phyloP scores from a whole-genome alignment of 2,113 vertebrate genomes.

The Rhineura floridana region DNA sequence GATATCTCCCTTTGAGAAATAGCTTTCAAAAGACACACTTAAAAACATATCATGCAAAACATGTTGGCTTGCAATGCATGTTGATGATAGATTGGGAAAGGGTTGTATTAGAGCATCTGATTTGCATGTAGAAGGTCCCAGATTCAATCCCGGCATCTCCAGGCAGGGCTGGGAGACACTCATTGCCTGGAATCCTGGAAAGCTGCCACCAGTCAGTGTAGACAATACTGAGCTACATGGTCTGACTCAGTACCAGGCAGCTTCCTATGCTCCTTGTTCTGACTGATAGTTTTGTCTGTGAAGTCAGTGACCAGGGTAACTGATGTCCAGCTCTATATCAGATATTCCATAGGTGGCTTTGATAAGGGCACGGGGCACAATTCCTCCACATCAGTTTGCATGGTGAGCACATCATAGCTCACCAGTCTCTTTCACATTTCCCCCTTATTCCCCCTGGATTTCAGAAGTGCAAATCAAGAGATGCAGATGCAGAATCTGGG shows the following conservation, averaged over 20 bases:
- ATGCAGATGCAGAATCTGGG: constrained; percentile 73
- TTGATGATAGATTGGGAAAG: background rate
- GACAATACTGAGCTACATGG: too few relatives aligned
- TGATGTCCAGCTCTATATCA: constrained; percentile 29
- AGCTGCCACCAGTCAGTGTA: too few relatives aligned
- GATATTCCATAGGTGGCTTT: constrained; percentile 22
- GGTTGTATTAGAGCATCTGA: too few relatives aligned
- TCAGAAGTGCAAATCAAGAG: constrained; percentile 68
- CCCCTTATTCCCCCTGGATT: constrained; percentile 46
- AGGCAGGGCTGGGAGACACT: too few relatives aligned
- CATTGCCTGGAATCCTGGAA: too few relatives aligned
- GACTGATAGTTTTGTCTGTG: background rate
- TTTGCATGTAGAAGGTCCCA: too few relatives aligned
- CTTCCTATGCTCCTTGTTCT: too few relatives aligned
- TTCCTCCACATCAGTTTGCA: constrained; percentile 32
- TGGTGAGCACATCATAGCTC: constrained; percentile 30
- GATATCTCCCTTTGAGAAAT: background rate
- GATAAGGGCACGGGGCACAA: background rate
- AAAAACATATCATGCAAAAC: background rate
- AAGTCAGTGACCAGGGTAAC: background rate
- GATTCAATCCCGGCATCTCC: too few relatives aligned
- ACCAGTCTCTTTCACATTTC: constrained; percentile 62
- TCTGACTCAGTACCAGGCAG: too few relatives aligned
- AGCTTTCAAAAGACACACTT: background rate
- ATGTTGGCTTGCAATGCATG: background rate